Evolutionary conservation across 2,797 vertebrate species (phyloP), one percentile per base, ranked within the genome.

Genomic region (Falco rusticolus): DNA sequence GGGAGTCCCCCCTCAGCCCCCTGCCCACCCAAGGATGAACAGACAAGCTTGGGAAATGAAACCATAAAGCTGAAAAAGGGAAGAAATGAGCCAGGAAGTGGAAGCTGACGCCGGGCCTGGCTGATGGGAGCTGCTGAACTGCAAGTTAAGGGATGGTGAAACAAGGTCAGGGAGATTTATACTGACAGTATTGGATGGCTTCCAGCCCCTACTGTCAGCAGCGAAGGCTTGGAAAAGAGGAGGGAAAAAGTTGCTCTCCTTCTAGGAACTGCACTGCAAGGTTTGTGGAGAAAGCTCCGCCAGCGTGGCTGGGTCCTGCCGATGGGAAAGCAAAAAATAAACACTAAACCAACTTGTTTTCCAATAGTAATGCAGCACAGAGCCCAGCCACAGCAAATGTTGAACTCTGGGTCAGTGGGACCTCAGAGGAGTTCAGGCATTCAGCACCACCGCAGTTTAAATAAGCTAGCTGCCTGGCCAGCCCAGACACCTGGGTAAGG

Each of bases 101-200:
- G 87, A 92, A 93, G 76, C 15, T 1, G 10, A 74, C 7, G 5
- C 79, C 24, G 0, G 76, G 76, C 13, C 76, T 4, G 10, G 74
- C 80, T 61, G 74, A 48, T 16, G 76, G 65, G 71, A 82, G 93
- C 77, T 16, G n/a, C 54, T 22, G 77, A 94, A 69, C 75, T 39
- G 91, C 61, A 6, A 95, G 78, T 70, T 25, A 51, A 85, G 59
- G 76, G 47, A 66, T 76, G 90, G 84, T 95, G 93, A 96, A 96
- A 96, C 86, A 76, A 94, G 94, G 93, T 96, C 94, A 96, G 77
- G 0, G 57, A 92, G 92, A 95, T 96, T 96, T 95, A 95, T 82
- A 84, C 87, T 3, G 53, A 94, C 93, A 91, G 76, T 66, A 47
- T 68, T 94, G 97, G 92, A 80, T 0, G 13, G 29, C 64, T 97